Evolutionary conservation across 2,797 vertebrate genomes (phyloP).

Genomic region (Myotis planiceps): DNA sequence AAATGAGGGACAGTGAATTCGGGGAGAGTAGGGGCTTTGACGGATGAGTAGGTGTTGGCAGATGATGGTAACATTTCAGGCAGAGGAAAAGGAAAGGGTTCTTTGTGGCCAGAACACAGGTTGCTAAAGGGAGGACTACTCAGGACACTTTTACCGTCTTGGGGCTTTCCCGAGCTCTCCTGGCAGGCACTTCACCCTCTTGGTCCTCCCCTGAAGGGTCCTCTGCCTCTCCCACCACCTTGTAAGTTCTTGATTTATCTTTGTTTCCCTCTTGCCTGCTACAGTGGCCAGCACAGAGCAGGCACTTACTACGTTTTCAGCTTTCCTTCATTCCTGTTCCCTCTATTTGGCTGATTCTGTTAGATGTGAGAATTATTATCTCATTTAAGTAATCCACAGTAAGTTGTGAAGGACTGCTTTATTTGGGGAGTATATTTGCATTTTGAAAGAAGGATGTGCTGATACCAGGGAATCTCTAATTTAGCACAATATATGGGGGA

Average conservation of each 20-base stretch:
- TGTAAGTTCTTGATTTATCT: neutral
- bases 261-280: neutral
- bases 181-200: no score
- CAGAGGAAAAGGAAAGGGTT: neutral
- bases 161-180: neutral
- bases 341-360: neutral
- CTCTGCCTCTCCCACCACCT: neutral
- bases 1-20: neutral
- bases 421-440: neutral
- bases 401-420: constrained; percentile 23
- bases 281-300: neutral
- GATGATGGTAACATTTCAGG: neutral
- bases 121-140: neutral
- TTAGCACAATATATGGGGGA: neutral
- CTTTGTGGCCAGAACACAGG: neutral
- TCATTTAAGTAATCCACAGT: neutral
- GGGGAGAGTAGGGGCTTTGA: neutral
- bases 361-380: neutral
- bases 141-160: neutral
- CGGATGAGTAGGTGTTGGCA: neutral
- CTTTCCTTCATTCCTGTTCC: neutral
- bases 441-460: constrained; percentile 31
- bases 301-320: neutral
- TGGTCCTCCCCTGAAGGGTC: neutral
- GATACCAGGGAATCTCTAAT: neutral